Evolutionary conservation across 1,140 invertebrate species (phyloP), one percentile per base, ranked within the genome.

Genomic region (Drosophila pallidifrons): DNA sequence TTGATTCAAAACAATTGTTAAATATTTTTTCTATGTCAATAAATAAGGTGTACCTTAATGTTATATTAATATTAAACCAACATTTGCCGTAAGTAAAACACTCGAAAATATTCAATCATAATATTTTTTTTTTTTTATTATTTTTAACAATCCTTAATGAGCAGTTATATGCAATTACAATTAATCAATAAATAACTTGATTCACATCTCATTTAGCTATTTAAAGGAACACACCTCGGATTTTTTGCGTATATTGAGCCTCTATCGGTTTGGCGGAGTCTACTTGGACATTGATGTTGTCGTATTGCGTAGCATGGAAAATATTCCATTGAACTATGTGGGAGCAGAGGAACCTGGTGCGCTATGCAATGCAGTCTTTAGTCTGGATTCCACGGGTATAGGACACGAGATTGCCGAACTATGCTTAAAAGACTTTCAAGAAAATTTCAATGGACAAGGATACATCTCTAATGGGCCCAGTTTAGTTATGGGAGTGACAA

Each of bases 191-290:
- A 25, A 25, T 25, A 25, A 25, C 20, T 25, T 25, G 3, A 25
- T 25, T 25, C 20, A 25, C 1, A 11, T 11, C 8, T 11, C 2
- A 20, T 35, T 51, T 16, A 65, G 61, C 1, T 54, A 13, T 15
- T 11, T 43, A 0, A 41, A 10, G 10, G 20, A 52, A n/a, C 61
- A 65, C 35, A 94, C 95, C 67, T 94, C 94, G n/a, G 96, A 96
- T 82, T 93, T 96, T 7, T 82, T 96, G 13, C 93, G 96, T 65
- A 96, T 95, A 70, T 79, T 96, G 6, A 95, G 95, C 0, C 89
- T 97, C 1, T 96, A 95, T 94, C 96, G 47, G 6, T 63, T 35
- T 51, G 60, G 60, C 6, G 59, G 59, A 11, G 20, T 51, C 11
- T 38, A 51, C 11, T 10, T 63, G 16, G 59, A 63, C 46, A 20